These are phyloP conservation scores for Circaetus cinerascens DNA, from an alignment of 2,113 vertebrate species.

Conservation along the genomic window DNA sequence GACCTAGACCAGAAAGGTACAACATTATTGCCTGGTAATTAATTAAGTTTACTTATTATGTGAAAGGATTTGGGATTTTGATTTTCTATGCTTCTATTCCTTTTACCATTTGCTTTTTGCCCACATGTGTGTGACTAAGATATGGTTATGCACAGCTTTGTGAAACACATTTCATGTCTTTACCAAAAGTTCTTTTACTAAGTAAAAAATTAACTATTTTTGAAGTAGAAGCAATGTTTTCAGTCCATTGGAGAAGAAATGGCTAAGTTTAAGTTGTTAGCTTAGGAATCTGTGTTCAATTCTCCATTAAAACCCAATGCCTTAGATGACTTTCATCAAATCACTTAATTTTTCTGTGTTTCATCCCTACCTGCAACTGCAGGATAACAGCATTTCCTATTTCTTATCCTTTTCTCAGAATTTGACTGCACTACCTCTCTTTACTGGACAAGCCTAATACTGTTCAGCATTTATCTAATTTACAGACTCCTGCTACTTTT, in stretches of 20 bases:
- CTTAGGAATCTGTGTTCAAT: background rate
- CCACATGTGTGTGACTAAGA: background rate
- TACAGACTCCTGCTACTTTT: background rate
- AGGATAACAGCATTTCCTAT: background rate
- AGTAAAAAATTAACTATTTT: background rate
- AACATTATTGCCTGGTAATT: background rate
- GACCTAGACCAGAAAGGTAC: background rate
- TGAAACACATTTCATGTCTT: background rate
- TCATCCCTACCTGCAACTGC: background rate
- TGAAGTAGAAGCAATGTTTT: background rate
- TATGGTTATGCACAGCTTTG: background rate
- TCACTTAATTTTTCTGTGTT: background rate
- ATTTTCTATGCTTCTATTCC: background rate
- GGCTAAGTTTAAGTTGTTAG: background rate
- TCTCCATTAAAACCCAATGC: background rate
- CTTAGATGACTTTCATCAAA: background rate
- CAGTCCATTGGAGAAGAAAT: background rate
- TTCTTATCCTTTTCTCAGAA: background rate
- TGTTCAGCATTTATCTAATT: background rate
- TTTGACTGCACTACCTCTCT: background rate
- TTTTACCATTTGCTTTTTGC: background rate
- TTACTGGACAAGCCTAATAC: background rate
- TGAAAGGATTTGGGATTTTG: background rate
- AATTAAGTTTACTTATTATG: background rate
- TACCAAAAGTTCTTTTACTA: background rate